Evolutionary conservation across 2,888 invertebrate genomes (phyloP).

Genomic region (Cephus sareptanus): DNA sequence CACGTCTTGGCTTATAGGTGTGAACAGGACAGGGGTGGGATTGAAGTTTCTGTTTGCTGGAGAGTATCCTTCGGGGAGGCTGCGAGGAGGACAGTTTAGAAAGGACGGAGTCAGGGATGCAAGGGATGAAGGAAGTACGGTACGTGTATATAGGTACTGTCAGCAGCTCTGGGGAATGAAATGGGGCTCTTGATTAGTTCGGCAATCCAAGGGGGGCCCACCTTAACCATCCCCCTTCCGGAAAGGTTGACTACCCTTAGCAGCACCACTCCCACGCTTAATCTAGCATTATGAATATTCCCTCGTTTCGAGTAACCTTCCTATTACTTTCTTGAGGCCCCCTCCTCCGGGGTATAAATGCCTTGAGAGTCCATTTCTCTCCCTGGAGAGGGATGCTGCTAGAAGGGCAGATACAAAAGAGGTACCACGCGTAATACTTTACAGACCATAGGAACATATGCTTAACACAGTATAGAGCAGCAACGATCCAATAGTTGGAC

Average conservation of each 20-base stretch:
- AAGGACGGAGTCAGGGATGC: slow-evolving; percentile 22
- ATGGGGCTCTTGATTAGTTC: slow-evolving; percentile 60
- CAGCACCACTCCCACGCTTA: slow-evolving; percentile 49
- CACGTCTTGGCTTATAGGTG: background rate
- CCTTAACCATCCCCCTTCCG: slow-evolving; percentile 21
- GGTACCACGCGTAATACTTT: background rate
- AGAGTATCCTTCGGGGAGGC: background rate
- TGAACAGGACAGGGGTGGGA: background rate
- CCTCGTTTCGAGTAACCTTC: slow-evolving; percentile 34
- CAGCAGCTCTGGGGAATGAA: slow-evolving; percentile 44
- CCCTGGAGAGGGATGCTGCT: background rate
- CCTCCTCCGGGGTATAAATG: background rate
- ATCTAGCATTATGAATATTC: slow-evolving; percentile 64
- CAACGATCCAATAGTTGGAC: background rate
- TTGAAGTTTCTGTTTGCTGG: background rate
- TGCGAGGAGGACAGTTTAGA: slow-evolving; percentile 1
- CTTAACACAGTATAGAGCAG: background rate
- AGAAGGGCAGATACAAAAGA: background rate
- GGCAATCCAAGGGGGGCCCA: slow-evolving; percentile 37
- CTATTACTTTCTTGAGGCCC: background rate
- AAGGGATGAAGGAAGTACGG: slow-evolving; percentile 16
- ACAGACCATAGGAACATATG: background rate
- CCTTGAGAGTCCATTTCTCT: background rate
- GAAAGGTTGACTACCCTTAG: slow-evolving; percentile 15
- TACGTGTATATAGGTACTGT: background rate